Evolutionary conservation across 2,797 vertebrate species (phyloP), one percentile per base, ranked within the genome.

Genomic region (Lepilemur septentrionalis): DNA sequence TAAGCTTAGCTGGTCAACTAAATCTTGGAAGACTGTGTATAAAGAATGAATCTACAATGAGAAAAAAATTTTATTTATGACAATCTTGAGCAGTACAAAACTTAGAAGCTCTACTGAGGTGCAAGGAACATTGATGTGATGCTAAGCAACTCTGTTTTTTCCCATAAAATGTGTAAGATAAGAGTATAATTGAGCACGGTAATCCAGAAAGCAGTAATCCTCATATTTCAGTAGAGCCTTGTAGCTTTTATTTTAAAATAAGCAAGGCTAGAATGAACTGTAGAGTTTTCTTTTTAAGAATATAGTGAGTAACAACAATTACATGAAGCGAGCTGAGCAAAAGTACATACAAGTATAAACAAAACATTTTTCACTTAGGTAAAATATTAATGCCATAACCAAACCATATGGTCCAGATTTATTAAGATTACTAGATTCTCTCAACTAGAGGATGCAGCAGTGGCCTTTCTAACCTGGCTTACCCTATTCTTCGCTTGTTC

Each of bases 11-110:
- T 75, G 61, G 18, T 88, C 61, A 91, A 38, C 43, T 25, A 70
- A 65, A 65, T 81, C n/a, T 61, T 78, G 9, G 48, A 79, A 69
- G 72, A 43, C n/a, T 84, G 59, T 80, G 95, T 86, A 90, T 59
- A 93, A 92, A 94, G 81, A 95, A 95, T 38, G 1, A 57, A 76
- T 72, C 38, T 83, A 88, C n/a, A 32, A 4, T 38, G 41, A 93
- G 73, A 78, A 92, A 25, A 87, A 84, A 43, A 20, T 8, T 93
- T 97, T 95, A 97, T 83, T 96, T 75, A 87, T 93, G 79, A 94
- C 89, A 89, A 85, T 73, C 80, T 75, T 85, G 38, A 61, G n/a
- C 61, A 85, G 41, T 63, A 80, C 23, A 95, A 84, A 96, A 93
- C 48, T 46, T 15, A 65, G 25, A 93, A 89, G 61, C 41, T 70